phyloP scores from a whole-genome alignment of 2,113 vertebrate genomes.

The Hemiscyllium ocellatum region DNA sequence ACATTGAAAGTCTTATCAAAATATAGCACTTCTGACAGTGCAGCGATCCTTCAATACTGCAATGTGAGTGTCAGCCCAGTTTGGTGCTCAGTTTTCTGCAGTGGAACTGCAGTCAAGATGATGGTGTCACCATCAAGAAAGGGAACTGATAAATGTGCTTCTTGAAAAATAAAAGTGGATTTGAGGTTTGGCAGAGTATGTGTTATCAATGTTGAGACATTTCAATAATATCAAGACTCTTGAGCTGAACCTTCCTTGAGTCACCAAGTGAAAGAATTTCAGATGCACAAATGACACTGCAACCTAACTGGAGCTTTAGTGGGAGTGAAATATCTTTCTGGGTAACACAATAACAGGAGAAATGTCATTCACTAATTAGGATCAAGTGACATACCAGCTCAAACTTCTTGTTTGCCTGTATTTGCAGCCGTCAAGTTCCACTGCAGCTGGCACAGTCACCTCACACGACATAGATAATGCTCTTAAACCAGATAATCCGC shows the following conservation, averaged over 20 bases:
- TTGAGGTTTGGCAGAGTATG: background rate
- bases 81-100: background rate
- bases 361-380: background rate
- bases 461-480: conserved; percentile 63
- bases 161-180: background rate
- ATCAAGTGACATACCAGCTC: background rate
- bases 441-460: conserved; percentile 58
- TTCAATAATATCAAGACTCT: background rate
- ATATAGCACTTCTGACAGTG: background rate
- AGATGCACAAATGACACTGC: background rate
- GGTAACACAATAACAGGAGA: background rate
- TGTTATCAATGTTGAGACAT: background rate
- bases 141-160: background rate
- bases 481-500: conserved; percentile 63
- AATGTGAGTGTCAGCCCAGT: background rate
- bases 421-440: conserved; percentile 53
- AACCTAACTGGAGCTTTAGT: background rate
- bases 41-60: background rate
- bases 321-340: background rate
- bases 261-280: background rate
- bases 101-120: background rate
- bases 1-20: background rate
- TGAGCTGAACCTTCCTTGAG: background rate
- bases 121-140: background rate
- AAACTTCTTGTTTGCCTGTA: conserved; percentile 52